These are phyloP conservation scores for Heliconius sara DNA, from an alignment of 2,888 invertebrate genomes.

Conservation along the genomic window DNA sequence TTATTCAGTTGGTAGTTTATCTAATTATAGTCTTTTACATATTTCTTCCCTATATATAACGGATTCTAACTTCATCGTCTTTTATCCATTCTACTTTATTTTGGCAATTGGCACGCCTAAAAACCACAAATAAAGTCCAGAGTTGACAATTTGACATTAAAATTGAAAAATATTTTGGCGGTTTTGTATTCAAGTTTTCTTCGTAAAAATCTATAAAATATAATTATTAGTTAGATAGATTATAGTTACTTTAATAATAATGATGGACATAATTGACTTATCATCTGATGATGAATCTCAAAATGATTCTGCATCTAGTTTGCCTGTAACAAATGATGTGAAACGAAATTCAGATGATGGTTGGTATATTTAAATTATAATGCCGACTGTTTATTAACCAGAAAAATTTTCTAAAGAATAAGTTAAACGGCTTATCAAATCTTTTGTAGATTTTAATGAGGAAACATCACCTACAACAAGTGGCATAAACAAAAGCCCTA, in stretches of 20 bases:
- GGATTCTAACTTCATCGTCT: background rate
- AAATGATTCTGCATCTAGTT: constrained; percentile 16
- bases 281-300: constrained; percentile 33
- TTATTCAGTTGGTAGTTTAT: background rate
- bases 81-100: background rate
- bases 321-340: background rate
- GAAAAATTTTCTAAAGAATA: background rate
- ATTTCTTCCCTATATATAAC: background rate
- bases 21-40: background rate
- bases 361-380: background rate
- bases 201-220: background rate
- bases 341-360: background rate
- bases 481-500: background rate
- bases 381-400: background rate
- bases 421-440: background rate
- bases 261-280: constrained; percentile 28
- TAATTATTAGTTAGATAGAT: background rate
- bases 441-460: background rate
- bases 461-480: background rate
- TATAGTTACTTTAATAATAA: constrained; percentile 12
- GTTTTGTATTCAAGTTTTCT: background rate
- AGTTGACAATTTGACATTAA: background rate
- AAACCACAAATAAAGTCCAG: background rate
- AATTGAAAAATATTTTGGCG: constrained; percentile 7
- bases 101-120: background rate